Conservation (phyloP, 2,888 invertebrate genomes). For the Platyscelio sp. region DNA sequence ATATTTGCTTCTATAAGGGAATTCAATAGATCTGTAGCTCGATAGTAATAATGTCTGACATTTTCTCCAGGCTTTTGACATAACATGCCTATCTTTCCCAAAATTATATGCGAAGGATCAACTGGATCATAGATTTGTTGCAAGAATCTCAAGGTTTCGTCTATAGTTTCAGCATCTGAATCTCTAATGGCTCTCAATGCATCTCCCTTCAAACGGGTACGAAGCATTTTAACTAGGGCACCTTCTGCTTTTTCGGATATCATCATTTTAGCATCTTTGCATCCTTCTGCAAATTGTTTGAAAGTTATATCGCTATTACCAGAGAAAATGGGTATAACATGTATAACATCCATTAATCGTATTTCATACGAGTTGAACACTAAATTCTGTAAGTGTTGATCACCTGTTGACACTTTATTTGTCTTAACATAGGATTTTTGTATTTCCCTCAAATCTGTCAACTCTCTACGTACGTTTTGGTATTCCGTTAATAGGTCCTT, state of each 20-base stretch:
- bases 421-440: too few relatives aligned
- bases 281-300: not conserved
- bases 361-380: too few relatives aligned
- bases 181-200: not conserved
- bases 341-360: too few relatives aligned
- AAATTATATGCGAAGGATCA: not conserved
- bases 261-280: not conserved
- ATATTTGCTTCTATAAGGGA: not conserved
- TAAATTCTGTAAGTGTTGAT: too few relatives aligned
- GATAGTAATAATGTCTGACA: not conserved
- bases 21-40: not conserved
- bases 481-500: too few relatives aligned
- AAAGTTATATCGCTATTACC: not conserved
- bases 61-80: not conserved
- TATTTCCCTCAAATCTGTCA: too few relatives aligned
- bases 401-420: too few relatives aligned
- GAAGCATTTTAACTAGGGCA: not conserved
- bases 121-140: not conserved
- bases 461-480: too few relatives aligned
- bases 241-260: not conserved
- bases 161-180: not conserved
- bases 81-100: not conserved
- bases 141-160: not conserved
- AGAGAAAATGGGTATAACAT: not conserved
- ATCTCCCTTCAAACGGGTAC: not conserved